Evolutionary conservation across 37 sponge, comb jelly and placozoan species (phyloP).

Genomic region (Dysidea cf. avara): DNA sequence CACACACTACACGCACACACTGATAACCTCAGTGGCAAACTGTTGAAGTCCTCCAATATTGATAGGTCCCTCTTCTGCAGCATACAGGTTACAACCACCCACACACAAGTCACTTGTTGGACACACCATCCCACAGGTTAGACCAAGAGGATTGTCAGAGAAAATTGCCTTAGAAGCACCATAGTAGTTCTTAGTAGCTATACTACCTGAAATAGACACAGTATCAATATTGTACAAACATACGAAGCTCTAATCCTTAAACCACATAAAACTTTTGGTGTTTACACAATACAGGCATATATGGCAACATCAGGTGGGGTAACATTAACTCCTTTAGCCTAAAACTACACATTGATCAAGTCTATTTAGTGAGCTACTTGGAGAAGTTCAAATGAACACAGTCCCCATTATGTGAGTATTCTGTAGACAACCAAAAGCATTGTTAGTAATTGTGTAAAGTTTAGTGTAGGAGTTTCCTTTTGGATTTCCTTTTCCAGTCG

Average conservation of each 20-base stretch:
- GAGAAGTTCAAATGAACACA: not conserved
- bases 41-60: constrained; percentile 98
- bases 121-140: too few species aligned
- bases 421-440: too few species aligned
- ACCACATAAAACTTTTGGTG: not conserved
- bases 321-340: too few species aligned
- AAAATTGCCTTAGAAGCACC: constrained; percentile 92
- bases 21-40: constrained; percentile 95
- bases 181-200: constrained; percentile 93
- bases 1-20: not conserved
- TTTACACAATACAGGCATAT: too few species aligned
- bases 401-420: not conserved
- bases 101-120: too few species aligned
- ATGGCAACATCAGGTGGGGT: too few species aligned
- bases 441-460: too few species aligned
- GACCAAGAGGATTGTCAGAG: constrained; percentile 96
- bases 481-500: too few species aligned
- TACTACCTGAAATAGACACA: too few species aligned
- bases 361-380: too few species aligned
- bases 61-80: constrained; percentile 93
- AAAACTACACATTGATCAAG: too few species aligned
- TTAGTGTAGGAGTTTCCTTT: too few species aligned
- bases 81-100: constrained; percentile 94
- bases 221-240: not conserved
- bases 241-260: not conserved